Evolutionary conservation across 1,140 invertebrate genomes (phyloP).

Genomic region (Uloborus diversus): DNA sequence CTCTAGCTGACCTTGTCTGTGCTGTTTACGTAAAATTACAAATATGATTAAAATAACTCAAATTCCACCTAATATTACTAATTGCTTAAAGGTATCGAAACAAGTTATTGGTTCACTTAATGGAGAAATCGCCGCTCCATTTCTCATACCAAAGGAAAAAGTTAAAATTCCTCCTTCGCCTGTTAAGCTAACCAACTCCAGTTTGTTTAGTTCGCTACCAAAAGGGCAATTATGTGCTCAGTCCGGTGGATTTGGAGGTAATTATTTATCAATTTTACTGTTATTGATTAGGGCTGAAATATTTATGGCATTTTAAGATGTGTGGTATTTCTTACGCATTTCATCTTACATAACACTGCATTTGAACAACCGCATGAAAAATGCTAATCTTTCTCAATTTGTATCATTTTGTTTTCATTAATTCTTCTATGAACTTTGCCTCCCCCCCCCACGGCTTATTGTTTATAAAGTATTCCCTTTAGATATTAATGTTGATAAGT

Average conservation of each 20-base stretch:
- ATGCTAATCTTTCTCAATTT: background rate
- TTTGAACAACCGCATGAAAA: background rate
- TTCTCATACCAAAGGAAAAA: background rate
- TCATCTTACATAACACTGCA: too few species aligned
- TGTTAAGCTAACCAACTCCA: constrained; percentile 14
- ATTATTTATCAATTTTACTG: background rate
- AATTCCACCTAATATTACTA: constrained; percentile 9
- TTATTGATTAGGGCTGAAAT: background rate
- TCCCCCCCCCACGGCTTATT: too few species aligned
- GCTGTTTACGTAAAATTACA: too few species aligned
- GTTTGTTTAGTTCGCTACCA: background rate
- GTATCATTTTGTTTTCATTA: background rate
- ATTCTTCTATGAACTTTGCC: background rate
- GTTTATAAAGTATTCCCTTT: too few species aligned
- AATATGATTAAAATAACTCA: constrained; percentile 29
- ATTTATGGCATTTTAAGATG: background rate
- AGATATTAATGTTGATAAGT: too few species aligned
- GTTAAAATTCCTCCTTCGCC: constrained; percentile 14
- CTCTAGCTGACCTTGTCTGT: too few species aligned
- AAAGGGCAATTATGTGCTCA: constrained; percentile 38
- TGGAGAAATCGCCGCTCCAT: constrained; percentile 14
- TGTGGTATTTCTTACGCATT: background rate
- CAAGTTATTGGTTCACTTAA: constrained; percentile 31
- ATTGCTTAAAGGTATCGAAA: constrained; percentile 17
- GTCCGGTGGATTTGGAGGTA: constrained; percentile 38